phyloP scores from a whole-genome alignment of 2,797 vertebrate species.

The Gouania willdenowi region DNA sequence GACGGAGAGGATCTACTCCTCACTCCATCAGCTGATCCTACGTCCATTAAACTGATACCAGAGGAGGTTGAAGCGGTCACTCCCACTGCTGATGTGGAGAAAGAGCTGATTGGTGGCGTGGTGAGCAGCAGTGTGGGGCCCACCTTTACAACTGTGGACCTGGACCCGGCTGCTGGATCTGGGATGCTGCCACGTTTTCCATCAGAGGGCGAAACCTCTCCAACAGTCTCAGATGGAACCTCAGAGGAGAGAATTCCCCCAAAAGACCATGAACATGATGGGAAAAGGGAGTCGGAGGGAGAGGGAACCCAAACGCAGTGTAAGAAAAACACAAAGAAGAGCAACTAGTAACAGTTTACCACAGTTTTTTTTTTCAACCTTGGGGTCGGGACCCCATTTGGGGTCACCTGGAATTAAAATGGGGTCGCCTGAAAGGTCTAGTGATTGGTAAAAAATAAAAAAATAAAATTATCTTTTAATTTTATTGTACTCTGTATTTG shows the following conservation, averaged over 20 bases:
- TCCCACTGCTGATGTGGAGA: fast-evolving
- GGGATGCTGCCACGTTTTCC: background rate
- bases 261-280: background rate
- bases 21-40: fast-evolving
- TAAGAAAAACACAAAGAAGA: conserved; percentile 16
- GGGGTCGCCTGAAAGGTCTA: no score
- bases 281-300: fast-evolving
- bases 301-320: background rate
- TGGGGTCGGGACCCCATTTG: no score
- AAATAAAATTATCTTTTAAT: no score
- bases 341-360: background rate
- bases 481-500: no score
- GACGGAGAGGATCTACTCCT: no score
- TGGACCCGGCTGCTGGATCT: conserved; percentile 32
- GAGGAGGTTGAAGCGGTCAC: background rate
- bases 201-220: background rate
- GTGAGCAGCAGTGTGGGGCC: background rate
- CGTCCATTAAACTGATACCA: fast-evolving
- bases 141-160: background rate
- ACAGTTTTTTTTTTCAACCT: no score
- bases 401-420: no score
- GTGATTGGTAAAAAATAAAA: no score
- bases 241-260: fast-evolving
- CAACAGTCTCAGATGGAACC: background rate
- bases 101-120: background rate